A percentile compares a stretch with the other conserved stretches of the same genome.
These are phyloP conservation scores for Sminthurinus aureus DNA, from an alignment of 2,888 invertebrate genomes.

Conservation along the genomic window DNA sequence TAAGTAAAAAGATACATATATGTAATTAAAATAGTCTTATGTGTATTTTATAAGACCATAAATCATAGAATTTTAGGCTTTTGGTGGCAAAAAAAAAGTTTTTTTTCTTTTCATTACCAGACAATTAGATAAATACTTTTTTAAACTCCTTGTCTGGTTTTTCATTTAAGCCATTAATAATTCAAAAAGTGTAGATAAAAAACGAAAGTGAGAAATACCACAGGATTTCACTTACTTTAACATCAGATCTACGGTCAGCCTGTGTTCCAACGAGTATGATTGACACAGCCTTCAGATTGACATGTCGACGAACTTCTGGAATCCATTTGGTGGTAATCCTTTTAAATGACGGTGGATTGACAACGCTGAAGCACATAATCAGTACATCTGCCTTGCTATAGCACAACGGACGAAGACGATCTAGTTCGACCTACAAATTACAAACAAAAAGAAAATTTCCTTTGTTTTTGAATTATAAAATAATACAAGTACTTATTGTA, in stretches of 20 bases:
- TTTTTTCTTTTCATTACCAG: too few relatives aligned
- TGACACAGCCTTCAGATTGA: conserved; percentile 17
- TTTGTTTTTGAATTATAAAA: too few relatives aligned
- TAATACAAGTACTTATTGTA: too few relatives aligned
- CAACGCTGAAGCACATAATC: conserved; percentile 56
- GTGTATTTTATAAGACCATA: too few relatives aligned
- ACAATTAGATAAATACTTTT: too few relatives aligned
- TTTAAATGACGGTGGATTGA: conserved; percentile 51
- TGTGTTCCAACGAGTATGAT: conserved; percentile 53
- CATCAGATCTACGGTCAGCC: conserved; percentile 56
- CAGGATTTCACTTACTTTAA: conserved; percentile 41
- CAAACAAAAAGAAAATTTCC: too few relatives aligned
- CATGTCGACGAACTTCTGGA: conserved; percentile 49
- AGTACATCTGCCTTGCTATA: conserved; percentile 51
- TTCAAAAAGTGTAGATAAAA: neutral
- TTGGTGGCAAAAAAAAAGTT: too few relatives aligned
- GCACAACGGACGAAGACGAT: conserved; percentile 55
- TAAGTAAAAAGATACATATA: neutral
- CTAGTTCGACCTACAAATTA: conserved; percentile 45
- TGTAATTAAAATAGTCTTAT: too few relatives aligned
- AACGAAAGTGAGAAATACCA: neutral
- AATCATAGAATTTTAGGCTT: too few relatives aligned
- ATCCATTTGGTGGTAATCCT: conserved; percentile 53
- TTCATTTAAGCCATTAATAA: too few relatives aligned
- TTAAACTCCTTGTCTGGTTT: too few relatives aligned